phyloP scores from a whole-genome alignment of 2,797 vertebrate genomes.

The Mormyrus hasselquistii region DNA sequence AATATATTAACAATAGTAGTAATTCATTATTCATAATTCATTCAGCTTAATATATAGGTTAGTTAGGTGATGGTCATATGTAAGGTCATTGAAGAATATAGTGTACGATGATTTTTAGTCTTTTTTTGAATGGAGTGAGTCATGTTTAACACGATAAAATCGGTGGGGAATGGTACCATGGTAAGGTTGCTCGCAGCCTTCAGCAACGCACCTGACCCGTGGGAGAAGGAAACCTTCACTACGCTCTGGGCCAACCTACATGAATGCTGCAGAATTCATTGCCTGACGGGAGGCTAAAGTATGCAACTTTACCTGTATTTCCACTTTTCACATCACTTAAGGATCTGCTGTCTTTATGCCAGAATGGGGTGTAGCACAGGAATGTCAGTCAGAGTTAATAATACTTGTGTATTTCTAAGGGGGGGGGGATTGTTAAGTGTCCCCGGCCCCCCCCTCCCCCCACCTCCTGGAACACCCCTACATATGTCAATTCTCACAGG shows the following conservation, averaged over 20 bases:
- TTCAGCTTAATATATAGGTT: not conserved
- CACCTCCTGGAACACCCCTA: not conserved
- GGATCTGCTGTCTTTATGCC: not conserved
- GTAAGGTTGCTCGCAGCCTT: not conserved
- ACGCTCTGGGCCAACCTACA: not conserved
- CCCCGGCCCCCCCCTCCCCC: not conserved
- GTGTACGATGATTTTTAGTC: not conserved
- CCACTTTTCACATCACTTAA: not conserved
- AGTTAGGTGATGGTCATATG: not conserved
- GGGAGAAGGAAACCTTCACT: not conserved
- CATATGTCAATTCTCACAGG: conserved; percentile 52
- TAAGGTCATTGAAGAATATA: not conserved
- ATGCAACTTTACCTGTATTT: conserved; percentile 20
- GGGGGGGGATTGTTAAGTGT: not conserved
- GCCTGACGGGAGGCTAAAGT: not conserved
- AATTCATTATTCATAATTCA: not conserved
- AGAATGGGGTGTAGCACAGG: not conserved
- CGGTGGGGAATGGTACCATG: not conserved
- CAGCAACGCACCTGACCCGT: not conserved
- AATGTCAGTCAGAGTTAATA: not conserved
- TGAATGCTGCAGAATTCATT: not conserved
- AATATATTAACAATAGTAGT: not conserved
- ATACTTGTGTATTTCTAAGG: not conserved
- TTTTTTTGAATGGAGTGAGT: not conserved
- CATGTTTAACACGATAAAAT: not conserved